Conservation (phyloP, 2,888 invertebrate genomes). For the Ochropacha duplaris region DNA sequence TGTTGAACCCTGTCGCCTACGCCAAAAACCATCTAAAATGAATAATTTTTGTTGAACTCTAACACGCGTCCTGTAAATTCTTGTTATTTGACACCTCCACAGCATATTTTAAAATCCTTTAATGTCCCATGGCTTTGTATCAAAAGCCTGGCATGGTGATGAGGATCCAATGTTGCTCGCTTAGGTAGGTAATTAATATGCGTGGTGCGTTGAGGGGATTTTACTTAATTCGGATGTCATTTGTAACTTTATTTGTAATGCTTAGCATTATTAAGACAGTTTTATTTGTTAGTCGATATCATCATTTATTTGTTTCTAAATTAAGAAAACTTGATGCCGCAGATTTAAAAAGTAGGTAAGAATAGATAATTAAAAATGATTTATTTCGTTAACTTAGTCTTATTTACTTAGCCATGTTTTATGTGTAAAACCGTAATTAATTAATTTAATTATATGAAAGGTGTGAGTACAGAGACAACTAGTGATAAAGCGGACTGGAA, state of each 20-base stretch:
- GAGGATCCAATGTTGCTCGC: neutral
- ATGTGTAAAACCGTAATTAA: too few species aligned
- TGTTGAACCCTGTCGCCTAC: neutral
- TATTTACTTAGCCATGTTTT: too few species aligned
- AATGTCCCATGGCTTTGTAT: neutral
- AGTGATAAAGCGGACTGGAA: too few species aligned
- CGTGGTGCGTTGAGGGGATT: neutral
- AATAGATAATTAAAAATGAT: too few species aligned
- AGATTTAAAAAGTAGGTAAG: too few species aligned
- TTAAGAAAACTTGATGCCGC: neutral
- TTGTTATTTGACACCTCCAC: neutral
- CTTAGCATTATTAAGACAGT: neutral
- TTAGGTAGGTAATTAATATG: conserved; percentile 3
- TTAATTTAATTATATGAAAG: too few species aligned
- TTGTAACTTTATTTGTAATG: neutral
- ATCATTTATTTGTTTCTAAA: neutral
- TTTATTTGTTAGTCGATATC: neutral
- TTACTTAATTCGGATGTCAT: neutral
- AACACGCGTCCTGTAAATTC: neutral
- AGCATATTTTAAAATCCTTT: neutral
- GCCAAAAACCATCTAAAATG: neutral
- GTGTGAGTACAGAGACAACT: too few species aligned
- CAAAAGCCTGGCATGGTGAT: neutral
- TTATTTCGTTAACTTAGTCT: too few species aligned
- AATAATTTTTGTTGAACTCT: neutral